A percentile compares a stretch with the other conserved stretches of the same genome.
These are phyloP conservation scores for Sinohyriopsis cumingii DNA, from an alignment of 2,888 invertebrate species.

Conservation along the genomic window DNA sequence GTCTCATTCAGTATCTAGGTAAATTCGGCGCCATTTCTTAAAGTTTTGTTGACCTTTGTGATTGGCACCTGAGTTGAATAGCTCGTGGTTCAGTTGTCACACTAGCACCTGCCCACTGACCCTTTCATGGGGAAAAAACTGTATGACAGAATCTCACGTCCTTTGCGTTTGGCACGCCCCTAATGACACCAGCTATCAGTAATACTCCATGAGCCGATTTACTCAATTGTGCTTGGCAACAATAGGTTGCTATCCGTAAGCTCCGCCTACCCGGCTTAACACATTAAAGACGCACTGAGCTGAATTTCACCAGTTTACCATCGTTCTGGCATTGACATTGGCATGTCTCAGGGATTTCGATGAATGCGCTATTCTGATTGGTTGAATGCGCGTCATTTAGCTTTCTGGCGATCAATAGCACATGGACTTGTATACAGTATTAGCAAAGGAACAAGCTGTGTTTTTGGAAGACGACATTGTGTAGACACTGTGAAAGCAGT, in stretches of 20 bases:
- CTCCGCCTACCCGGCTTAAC: too few relatives aligned
- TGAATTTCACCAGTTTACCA: slow-evolving; percentile 22
- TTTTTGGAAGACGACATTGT: slow-evolving; percentile 49
- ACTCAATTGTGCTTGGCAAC: too few relatives aligned
- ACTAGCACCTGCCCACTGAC: slow-evolving; percentile 41
- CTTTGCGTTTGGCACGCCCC: too few relatives aligned
- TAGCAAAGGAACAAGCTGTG: slow-evolving; percentile 60
- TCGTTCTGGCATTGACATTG: slow-evolving; percentile 20
- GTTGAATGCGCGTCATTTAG: slow-evolving; percentile 52
- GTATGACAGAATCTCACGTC: too few relatives aligned
- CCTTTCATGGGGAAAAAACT: slow-evolving; percentile 10
- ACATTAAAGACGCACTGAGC: too few relatives aligned
- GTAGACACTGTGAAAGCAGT: slow-evolving; percentile 37
- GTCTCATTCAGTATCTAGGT: too few relatives aligned
- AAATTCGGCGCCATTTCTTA: too few relatives aligned
- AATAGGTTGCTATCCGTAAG: too few relatives aligned
- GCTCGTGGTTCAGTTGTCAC: slow-evolving; percentile 18
- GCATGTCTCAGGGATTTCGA: slow-evolving; percentile 30
- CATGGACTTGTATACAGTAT: slow-evolving; percentile 59
- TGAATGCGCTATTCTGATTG: slow-evolving; percentile 50
- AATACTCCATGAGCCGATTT: too few relatives aligned
- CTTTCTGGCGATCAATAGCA: slow-evolving; percentile 50
- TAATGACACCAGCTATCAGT: too few relatives aligned
- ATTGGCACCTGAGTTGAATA: slow-evolving; percentile 17
- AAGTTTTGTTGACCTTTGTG: not conserved